Conservation (phyloP, 2,113 vertebrate genomes). For the Ammospiza nelsoni region DNA sequence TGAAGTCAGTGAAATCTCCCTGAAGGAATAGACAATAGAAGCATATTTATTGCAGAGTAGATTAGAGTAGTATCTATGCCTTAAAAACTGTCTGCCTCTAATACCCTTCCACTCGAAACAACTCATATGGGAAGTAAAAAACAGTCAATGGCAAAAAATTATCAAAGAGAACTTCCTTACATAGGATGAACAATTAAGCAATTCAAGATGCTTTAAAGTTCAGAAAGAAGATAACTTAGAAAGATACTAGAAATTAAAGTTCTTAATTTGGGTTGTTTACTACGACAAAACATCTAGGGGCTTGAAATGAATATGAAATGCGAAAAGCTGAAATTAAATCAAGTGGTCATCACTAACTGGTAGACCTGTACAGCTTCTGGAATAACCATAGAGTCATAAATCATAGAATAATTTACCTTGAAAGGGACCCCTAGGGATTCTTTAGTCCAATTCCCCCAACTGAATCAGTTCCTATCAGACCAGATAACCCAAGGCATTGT, state of each 20-base stretch:
- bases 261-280: not conserved
- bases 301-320: not conserved
- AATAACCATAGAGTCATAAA: not conserved
- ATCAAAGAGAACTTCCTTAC: not conserved
- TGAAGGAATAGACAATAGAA: not conserved
- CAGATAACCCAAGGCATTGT: not conserved
- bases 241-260: not conserved
- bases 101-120: not conserved
- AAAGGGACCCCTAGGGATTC: not conserved
- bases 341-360: rapidly evolving
- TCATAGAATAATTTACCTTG: not conserved
- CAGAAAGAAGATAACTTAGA: not conserved
- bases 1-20: not conserved
- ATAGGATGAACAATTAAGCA: not conserved
- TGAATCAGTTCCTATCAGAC: not conserved
- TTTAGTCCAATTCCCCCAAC: not conserved
- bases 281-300: not conserved
- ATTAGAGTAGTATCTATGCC: not conserved
- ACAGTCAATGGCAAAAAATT: not conserved
- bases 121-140: not conserved
- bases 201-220: not conserved
- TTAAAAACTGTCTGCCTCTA: not conserved
- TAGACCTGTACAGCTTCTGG: not conserved
- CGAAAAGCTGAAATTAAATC: not conserved
- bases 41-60: not conserved